These are phyloP conservation scores for Venusia cambrica DNA, from an alignment of 2,888 invertebrate species.

Conservation along the genomic window DNA sequence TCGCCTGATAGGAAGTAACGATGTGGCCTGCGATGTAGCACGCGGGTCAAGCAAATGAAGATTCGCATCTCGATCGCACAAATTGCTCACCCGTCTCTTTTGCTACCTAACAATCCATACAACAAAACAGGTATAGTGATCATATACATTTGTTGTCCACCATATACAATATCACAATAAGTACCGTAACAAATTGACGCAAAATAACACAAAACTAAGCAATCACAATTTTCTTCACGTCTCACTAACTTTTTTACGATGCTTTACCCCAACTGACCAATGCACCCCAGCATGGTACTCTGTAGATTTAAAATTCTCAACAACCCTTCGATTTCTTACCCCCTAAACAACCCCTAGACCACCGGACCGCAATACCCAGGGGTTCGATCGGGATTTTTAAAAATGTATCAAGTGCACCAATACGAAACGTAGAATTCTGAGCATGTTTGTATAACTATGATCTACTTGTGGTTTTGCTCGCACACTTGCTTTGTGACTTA, in stretches of 20 bases:
- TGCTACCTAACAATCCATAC: too few species aligned
- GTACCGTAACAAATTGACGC: slow-evolving; percentile 17
- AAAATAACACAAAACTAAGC: slow-evolving; percentile 15
- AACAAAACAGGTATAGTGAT: too few species aligned
- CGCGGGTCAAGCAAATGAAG: too few species aligned
- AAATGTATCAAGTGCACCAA: slow-evolving; percentile 64
- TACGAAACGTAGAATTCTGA: slow-evolving; percentile 37
- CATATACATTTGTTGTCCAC: too few species aligned
- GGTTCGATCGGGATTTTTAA: slow-evolving; percentile 60
- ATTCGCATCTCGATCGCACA: too few species aligned
- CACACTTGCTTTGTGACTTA: too few species aligned
- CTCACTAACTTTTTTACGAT: slow-evolving; percentile 26
- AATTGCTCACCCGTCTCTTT: too few species aligned
- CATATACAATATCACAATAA: slow-evolving; percentile 4
- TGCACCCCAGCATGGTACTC: slow-evolving; percentile 24
- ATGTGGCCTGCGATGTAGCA: too few species aligned
- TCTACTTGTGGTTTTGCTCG: slow-evolving; percentile 5
- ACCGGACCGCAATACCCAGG: slow-evolving; percentile 39
- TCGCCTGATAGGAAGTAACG: too few species aligned
- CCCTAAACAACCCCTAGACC: slow-evolving; percentile 19
- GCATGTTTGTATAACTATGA: slow-evolving; percentile 10
- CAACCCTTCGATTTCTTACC: slow-evolving; percentile 19
- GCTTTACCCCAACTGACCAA: slow-evolving; percentile 18
- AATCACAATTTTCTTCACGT: slow-evolving; percentile 28
- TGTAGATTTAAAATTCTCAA: slow-evolving; percentile 20